Evolutionary conservation across 2,888 invertebrate species (phyloP), one percentile per base, ranked within the genome.

Genomic region (Plagodis dolabraria): DNA sequence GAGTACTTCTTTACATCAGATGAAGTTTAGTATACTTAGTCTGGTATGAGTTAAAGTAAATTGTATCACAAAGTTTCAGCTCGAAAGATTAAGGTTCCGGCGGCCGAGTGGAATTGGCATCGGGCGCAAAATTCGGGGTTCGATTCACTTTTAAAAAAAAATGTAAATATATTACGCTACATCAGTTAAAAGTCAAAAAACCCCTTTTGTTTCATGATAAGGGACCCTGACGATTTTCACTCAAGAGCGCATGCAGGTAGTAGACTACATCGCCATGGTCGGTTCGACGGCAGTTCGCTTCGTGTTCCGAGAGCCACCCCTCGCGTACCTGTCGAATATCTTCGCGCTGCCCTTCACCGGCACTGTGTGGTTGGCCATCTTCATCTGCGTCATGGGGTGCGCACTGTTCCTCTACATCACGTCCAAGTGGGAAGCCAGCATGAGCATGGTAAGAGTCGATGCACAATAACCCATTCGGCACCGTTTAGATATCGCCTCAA

Each of bases 221-320:
- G 92, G 92, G 4, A 92, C 92, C 0, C 62, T 89, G 5, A 79
- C 87, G 6, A 85, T 92, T 53, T 89, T 91, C 68, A 91, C 90
- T 0, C 80, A 86, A 70, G 92, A 92, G 11, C 86, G 92, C 0
- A 80, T 86, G 83, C 71, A 75, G 33, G 73, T 83, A 0, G 80
- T 94, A 0, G 94, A 94, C 68, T 94, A 94, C 75, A 86, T 94
- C 7, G 93, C 94, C 5, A 90, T 93, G 86, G 93, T 94, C 0
- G 92, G 93, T 0, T 85, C 89, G 8, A 93, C 94, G 0, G 85
- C 86, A 0, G 91, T 94, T 0, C 88, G 91, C 35, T 95, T 96
- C 71, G 89, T 96, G 33, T 96, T 96, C 82, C 91, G 95, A 0
- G 94, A 94, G 63, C 96, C 96, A 0, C 94, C 95, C 0, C 86